Conservation (phyloP, 1,140 invertebrate species). For the Melitaea cinxia region DNA sequence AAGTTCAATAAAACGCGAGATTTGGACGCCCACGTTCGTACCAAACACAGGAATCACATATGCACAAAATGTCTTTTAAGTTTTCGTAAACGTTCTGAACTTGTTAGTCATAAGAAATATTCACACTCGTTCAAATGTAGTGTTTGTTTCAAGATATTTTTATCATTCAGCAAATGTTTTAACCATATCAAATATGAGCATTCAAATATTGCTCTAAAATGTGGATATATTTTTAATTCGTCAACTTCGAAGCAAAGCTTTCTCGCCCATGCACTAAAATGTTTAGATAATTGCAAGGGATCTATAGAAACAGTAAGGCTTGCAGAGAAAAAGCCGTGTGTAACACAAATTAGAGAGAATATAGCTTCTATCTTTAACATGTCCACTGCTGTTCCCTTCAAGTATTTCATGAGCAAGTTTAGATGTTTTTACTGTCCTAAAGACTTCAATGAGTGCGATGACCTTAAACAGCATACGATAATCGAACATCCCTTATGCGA, state of each 20-base stretch:
- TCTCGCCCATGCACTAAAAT: slow-evolving; percentile 14
- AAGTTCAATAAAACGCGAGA: slow-evolving; percentile 62
- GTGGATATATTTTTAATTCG: slow-evolving; percentile 21
- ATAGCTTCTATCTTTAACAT: slow-evolving; percentile 66
- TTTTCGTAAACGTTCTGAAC: slow-evolving; percentile 42
- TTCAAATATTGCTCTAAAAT: neutral
- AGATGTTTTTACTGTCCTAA: slow-evolving; percentile 66
- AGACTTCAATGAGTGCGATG: slow-evolving; percentile 63
- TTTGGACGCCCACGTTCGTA: slow-evolving; percentile 50
- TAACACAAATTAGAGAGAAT: slow-evolving; percentile 58
- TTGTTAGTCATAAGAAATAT: slow-evolving; percentile 23
- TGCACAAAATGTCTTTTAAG: slow-evolving; percentile 49
- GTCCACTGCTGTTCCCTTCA: slow-evolving; percentile 67
- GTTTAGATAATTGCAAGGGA: slow-evolving; percentile 5
- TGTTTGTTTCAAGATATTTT: slow-evolving; percentile 20
- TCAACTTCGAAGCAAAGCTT: slow-evolving; percentile 4
- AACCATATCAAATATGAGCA: slow-evolving; percentile 23
- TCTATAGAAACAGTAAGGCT: neutral
- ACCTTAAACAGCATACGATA: slow-evolving; percentile 55
- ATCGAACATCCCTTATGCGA: slow-evolving; percentile 64
- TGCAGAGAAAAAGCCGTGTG: slow-evolving; percentile 18
- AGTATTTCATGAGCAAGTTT: slow-evolving; percentile 58
- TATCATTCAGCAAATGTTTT: slow-evolving; percentile 14
- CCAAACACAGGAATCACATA: slow-evolving; percentile 49
- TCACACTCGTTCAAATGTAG: slow-evolving; percentile 19